Evolutionary conservation across 2,888 invertebrate species (phyloP).

Genomic region (Drosophila testacea): DNA sequence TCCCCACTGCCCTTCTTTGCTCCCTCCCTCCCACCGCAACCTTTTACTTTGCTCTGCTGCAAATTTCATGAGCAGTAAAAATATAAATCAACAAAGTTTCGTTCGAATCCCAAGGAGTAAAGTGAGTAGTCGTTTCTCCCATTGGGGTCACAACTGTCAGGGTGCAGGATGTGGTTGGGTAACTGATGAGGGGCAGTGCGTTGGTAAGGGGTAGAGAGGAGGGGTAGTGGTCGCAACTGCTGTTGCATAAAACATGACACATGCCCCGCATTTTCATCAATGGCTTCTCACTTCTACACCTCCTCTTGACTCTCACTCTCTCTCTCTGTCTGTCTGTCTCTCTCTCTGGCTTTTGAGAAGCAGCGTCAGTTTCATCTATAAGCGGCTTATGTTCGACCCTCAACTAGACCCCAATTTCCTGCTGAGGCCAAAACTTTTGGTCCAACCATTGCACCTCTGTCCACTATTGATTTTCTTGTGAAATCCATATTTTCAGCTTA

Average conservation of each 20-base stretch:
- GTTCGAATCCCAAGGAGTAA: slow-evolving; percentile 27
- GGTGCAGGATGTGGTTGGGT: slow-evolving; percentile 27
- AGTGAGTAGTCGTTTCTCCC: slow-evolving; percentile 22
- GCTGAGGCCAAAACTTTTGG: slow-evolving; percentile 14
- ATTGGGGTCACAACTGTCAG: slow-evolving; percentile 32
- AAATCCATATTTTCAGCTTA: slow-evolving; percentile 1
- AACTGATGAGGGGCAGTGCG: not conserved
- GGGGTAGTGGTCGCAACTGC: slow-evolving; percentile 1
- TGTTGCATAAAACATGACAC: slow-evolving; percentile 66
- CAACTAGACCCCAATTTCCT: slow-evolving; percentile 35
- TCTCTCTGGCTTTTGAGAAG: not conserved
- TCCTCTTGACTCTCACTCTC: too few species aligned
- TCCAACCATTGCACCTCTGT: slow-evolving; percentile 16
- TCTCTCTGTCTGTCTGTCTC: not conserved
- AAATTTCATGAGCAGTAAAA: slow-evolving; percentile 66
- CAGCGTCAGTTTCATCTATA: slow-evolving; percentile 31
- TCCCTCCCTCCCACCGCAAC: too few species aligned
- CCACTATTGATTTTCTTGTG: slow-evolving; percentile 29
- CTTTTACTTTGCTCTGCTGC: slow-evolving; percentile 30
- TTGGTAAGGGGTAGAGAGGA: not conserved
- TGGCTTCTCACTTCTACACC: slow-evolving; percentile 14
- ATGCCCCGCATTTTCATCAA: slow-evolving; percentile 59
- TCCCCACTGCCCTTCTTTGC: not conserved
- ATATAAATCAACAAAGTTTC: slow-evolving; percentile 77
- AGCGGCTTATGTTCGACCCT: slow-evolving; percentile 45